Evolutionary conservation across 2,888 invertebrate genomes (phyloP), one percentile per base, ranked within the genome.

Genomic region (Xylophagus ater): DNA sequence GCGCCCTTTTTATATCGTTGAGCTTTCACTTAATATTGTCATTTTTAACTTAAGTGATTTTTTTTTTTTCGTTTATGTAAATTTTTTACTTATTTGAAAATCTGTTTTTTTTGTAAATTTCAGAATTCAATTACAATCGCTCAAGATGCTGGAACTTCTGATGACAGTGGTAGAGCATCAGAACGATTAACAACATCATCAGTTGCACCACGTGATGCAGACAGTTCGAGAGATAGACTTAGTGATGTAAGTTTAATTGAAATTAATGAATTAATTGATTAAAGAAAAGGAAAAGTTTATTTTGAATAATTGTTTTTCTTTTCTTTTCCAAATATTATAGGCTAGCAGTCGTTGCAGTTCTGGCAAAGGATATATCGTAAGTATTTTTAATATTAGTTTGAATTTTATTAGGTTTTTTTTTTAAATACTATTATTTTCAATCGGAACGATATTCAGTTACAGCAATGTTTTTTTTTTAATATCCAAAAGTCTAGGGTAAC

Each of bases 341-440:
- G 82, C 84, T 70, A 84, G 84, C 77, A 85, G 83, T 76, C 81
- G 83, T 73, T 84, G 85, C 76, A 86, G 83, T 76, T 85, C 83
- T 74, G 85, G 84, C 73, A 85, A 84, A 78, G 85, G 85, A 78
- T 85, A 86, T 83, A 85, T 86, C 85, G 87, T 87, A 76, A 83
- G 87, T 85, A 76, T 69, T 34, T 32, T 30, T 23, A 21, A 31
- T 31, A 36, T 18, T 14, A 30, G 6, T 10, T 23, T 8, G 6
- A 23, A 9, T 23, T 23, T 23, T 9, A 8, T 8, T 23, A 9
- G 9, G 23, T 23, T 6, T 8, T 6, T 9, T 26, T 13, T 13
- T 13, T 13, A 26, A 26, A 3, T 13, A 13, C 26, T 26, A 26
- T 13, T 26, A 12, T 13, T 26, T 26, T 6, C 26, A 5, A n/a